Conservation (phyloP, 2,888 invertebrate species). For the Rhagonycha fulva region DNA sequence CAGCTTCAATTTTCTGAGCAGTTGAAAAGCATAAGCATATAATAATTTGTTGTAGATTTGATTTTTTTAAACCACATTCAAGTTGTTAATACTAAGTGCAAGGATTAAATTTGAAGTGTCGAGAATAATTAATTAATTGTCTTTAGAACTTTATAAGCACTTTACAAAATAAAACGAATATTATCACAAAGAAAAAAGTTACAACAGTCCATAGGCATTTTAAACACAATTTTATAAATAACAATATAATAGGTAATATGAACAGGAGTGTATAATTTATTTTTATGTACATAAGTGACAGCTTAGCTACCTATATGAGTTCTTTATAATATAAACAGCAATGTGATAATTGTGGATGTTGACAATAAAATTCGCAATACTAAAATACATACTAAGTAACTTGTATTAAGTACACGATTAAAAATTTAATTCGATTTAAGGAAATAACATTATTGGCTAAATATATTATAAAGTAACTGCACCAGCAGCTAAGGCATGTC, state of each 20-base stretch:
- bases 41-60: conserved; percentile 17
- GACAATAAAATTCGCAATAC: conserved; percentile 13
- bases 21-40: conserved; percentile 23
- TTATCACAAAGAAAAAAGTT: conserved; percentile 43
- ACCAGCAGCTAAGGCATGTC: conserved; percentile 28
- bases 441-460: conserved; percentile 18
- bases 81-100: conserved; percentile 26
- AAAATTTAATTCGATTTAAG: conserved; percentile 8
- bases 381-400: background rate
- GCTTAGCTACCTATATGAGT: conserved; percentile 23
- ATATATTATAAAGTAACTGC: conserved; percentile 33
- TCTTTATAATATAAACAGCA: conserved; percentile 30
- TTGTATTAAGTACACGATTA: conserved; percentile 16
- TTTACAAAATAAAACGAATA: conserved; percentile 29
- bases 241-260: conserved; percentile 46
- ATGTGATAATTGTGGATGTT: conserved; percentile 7
- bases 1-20: conserved; percentile 29
- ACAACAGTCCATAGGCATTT: conserved; percentile 50
- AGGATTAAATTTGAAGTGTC: conserved; percentile 29
- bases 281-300: conserved; percentile 41
- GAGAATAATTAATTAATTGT: conserved; percentile 19
- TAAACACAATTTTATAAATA: conserved; percentile 47
- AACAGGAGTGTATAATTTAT: conserved; percentile 51
- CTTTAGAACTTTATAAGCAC: conserved; percentile 29
- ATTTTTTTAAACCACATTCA: conserved; percentile 27